These are phyloP conservation scores for Phalacrocorax carbo DNA, from an alignment of 2,113 vertebrate genomes.

Conservation along the genomic window DNA sequence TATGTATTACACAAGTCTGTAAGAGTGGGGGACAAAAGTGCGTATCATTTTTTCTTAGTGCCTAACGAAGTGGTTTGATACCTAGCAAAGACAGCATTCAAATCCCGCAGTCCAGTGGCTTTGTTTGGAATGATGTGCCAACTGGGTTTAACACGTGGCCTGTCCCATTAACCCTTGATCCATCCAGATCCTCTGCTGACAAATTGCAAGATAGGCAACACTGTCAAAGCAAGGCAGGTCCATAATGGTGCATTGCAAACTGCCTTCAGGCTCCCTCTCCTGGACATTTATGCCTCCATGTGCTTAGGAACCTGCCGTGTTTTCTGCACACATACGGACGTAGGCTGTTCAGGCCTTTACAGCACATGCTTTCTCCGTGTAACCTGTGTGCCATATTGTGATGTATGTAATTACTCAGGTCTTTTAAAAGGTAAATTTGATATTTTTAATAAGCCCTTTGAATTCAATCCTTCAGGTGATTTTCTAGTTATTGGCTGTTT, in stretches of 20 bases:
- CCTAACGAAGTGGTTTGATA: not conserved
- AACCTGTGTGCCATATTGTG: not conserved
- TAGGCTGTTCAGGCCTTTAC: not conserved
- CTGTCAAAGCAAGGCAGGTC: not conserved
- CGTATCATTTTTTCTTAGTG: not conserved
- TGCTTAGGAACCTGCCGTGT: not conserved
- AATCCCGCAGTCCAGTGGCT: not conserved
- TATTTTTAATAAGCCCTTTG: conserved; percentile 48
- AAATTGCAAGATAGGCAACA: not conserved
- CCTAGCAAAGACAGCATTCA: not conserved
- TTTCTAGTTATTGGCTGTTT: conserved; percentile 56
- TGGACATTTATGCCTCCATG: not conserved
- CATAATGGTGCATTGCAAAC: not conserved
- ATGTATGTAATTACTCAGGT: not conserved
- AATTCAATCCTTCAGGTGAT: conserved; percentile 32
- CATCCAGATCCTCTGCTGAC: not conserved
- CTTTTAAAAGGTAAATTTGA: conserved; percentile 33
- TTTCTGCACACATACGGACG: not conserved
- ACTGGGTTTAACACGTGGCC: not conserved
- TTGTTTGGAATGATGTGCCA: not conserved
- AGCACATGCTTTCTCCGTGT: not conserved
- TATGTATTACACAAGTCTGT: not conserved
- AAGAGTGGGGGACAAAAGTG: not conserved
- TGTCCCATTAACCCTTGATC: not conserved
- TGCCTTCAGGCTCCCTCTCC: not conserved